phyloP scores from a whole-genome alignment of 2,797 vertebrate genomes.

The Protosalanx chinensis region DNA sequence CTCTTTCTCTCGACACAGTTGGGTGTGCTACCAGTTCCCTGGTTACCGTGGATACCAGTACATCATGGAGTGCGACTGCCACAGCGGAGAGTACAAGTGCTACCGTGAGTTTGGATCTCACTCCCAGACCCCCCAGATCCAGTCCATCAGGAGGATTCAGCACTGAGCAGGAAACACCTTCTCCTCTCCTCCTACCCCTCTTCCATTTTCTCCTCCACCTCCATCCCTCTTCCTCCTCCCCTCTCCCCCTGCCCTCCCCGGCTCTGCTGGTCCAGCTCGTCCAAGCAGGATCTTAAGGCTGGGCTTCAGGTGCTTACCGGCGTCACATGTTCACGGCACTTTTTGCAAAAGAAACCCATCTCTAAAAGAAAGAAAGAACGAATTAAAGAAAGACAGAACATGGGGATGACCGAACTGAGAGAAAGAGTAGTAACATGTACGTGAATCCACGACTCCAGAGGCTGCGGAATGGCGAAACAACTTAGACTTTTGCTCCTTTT shows the following conservation, averaged over 20 bases:
- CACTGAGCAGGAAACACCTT: conserved; percentile 70
- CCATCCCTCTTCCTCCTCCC: conserved; percentile 32
- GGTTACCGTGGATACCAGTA: conserved; percentile 93
- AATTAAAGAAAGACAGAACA: conserved; percentile 58
- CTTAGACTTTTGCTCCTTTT: conserved; percentile 51
- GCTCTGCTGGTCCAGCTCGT: conserved; percentile 45
- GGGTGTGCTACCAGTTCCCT: conserved; percentile 92
- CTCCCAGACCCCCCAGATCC: conserved; percentile 88
- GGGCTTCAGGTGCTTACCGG: conserved; percentile 65
- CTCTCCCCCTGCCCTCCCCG: conserved; percentile 37
- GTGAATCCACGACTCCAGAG: conserved; percentile 41
- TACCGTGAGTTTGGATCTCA: conserved; percentile 90
- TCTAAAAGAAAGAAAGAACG: conserved; percentile 48
- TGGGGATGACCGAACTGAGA: conserved; percentile 56
- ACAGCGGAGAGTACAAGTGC: conserved; percentile 86
- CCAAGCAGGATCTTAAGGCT: conserved; percentile 52
- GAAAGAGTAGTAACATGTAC: conserved; percentile 47
- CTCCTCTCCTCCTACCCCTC: conserved; percentile 25
- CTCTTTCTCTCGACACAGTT: conserved; percentile 66
- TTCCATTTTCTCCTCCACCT: conserved; percentile 10
- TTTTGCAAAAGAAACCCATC: conserved; percentile 38
- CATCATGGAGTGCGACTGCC: conserved; percentile 87
- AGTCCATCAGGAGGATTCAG: conserved; percentile 92
- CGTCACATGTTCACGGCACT: conserved; percentile 61
- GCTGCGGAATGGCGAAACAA: conserved; percentile 46